These are phyloP conservation scores for Antheraea assamensis DNA, from an alignment of 2,888 invertebrate genomes.

Conservation along the genomic window DNA sequence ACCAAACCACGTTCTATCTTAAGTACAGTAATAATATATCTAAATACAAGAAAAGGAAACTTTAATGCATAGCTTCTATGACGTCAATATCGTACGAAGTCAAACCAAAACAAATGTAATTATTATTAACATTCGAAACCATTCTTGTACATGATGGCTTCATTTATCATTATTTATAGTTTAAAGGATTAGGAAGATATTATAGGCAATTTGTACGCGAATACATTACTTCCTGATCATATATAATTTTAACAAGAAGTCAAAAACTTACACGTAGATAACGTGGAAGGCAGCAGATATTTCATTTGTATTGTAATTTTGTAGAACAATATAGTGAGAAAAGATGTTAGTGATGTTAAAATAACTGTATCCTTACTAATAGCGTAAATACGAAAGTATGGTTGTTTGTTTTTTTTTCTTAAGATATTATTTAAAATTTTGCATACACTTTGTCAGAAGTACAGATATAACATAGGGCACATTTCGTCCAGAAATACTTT, in stretches of 20 bases:
- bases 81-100: slow-evolving; percentile 7
- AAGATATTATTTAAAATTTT: no score
- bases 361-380: no score
- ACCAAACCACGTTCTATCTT: not conserved
- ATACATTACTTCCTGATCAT: not conserved
- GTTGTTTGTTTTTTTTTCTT: no score
- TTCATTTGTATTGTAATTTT: no score
- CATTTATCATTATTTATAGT: slow-evolving; percentile 6
- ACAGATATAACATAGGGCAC: no score
- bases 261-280: no score
- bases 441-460: no score
- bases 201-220: not conserved
- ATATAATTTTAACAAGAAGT: not conserved
- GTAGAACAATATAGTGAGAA: no score
- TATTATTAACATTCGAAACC: slow-evolving; percentile 9
- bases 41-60: slow-evolving; percentile 1
- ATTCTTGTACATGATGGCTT: slow-evolving; percentile 12
- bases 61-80: slow-evolving; percentile 6
- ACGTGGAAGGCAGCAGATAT: no score
- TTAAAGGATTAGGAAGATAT: not conserved
- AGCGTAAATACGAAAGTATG: no score
- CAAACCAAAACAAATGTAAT: slow-evolving; percentile 1
- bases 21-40: slow-evolving; percentile 5
- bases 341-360: no score
- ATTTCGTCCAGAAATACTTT: no score